A percentile compares a stretch with the other conserved stretches of the same genome.
Conservation (phyloP, 2,797 vertebrate genomes). For the Scolopax bukidnonensis region DNA sequence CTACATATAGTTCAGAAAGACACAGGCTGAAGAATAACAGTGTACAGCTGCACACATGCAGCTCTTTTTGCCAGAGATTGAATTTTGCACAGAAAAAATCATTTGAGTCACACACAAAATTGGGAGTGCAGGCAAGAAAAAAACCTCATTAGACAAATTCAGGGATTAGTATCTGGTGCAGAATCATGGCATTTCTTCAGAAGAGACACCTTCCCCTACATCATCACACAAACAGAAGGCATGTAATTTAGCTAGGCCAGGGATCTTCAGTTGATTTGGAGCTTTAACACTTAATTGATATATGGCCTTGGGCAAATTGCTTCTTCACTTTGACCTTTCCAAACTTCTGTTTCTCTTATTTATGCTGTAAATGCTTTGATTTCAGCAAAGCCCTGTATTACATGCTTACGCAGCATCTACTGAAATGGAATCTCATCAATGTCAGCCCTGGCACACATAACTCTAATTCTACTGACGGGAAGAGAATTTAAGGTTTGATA, state of each 20-base stretch:
- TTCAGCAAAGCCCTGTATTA: background rate
- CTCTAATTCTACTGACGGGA: background rate
- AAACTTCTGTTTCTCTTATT: slow-evolving; percentile 25
- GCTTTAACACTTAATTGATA: background rate
- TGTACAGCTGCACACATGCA: background rate
- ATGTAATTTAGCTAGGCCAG: background rate
- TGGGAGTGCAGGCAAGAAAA: background rate
- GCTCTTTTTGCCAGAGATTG: background rate
- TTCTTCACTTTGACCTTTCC: slow-evolving; percentile 1
- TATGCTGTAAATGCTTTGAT: background rate
- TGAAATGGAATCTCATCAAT: background rate
- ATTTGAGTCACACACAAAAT: background rate
- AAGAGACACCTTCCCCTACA: background rate
- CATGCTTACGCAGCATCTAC: background rate
- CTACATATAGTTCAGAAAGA: background rate
- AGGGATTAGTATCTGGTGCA: background rate
- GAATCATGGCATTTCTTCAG: background rate
- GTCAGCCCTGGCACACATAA: background rate
- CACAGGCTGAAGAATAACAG: background rate
- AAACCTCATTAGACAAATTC: background rate
- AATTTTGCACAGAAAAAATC: background rate
- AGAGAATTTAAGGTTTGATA: background rate
- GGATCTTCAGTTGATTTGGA: background rate
- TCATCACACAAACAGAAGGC: background rate
- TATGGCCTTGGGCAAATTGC: background rate